Evolutionary conservation across 2,113 vertebrate genomes (phyloP).

Genomic region (Mobula birostris): DNA sequence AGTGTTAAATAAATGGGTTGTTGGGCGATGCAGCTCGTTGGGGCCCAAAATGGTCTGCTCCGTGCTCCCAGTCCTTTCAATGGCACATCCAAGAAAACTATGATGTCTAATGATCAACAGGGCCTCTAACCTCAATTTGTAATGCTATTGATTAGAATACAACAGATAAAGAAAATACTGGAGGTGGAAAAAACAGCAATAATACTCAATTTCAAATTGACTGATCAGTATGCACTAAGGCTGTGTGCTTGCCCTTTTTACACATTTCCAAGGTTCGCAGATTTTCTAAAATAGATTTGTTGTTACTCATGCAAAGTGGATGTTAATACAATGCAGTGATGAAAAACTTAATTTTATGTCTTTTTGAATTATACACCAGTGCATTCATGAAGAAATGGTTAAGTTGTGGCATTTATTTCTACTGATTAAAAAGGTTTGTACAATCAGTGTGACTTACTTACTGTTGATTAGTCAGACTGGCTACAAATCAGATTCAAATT

Average conservation of each 20-base stretch:
- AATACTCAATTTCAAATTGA: not conserved
- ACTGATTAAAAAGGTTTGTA: not conserved
- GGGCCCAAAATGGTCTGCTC: too few species aligned
- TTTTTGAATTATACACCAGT: not conserved
- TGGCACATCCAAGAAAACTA: too few species aligned
- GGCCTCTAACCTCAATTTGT: too few species aligned
- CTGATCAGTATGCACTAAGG: not conserved
- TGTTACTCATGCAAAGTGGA: not conserved
- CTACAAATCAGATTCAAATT: not conserved
- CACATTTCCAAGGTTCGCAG: too few species aligned
- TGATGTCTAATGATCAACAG: too few species aligned
- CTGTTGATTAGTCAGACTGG: not conserved
- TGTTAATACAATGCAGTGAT: not conserved
- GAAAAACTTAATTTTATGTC: not conserved
- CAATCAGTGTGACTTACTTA: not conserved
- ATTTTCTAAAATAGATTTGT: not conserved
- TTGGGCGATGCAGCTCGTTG: too few species aligned
- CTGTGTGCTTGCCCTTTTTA: too few species aligned
- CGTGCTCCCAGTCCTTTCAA: too few species aligned
- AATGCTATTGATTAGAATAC: not conserved
- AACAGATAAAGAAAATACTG: not conserved
- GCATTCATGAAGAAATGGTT: not conserved
- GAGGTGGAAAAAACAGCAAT: not conserved
- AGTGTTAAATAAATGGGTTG: too few species aligned
- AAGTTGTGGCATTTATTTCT: not conserved